Base-by-base conservation (phyloP, 1,140 invertebrate genomes). In the Drosophila miranda region DNA sequence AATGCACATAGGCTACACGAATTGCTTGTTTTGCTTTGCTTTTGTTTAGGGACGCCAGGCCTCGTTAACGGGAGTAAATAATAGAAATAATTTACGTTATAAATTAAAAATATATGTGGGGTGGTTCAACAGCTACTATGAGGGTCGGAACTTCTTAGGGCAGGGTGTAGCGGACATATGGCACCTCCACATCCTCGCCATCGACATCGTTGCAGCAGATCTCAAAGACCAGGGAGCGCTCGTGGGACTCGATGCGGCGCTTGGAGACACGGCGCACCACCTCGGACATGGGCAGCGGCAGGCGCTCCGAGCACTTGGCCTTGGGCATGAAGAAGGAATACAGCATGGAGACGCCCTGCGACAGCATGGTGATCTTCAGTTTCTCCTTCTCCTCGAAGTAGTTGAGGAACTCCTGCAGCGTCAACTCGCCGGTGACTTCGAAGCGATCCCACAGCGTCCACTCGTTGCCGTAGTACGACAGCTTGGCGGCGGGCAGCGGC, bases 381-480 rank as follows among this genome's bases (percentile, higher is more conserved):
- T 97, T 95, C 82, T 99, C 95, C 78, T 97, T 93, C 26, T 96
- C 94, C 92, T 99, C 95, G 92, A 99, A 99, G 91, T 98, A 98
- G 83, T 98, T 95, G 38, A 99, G 92, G 91, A 99, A 99, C 91
- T 99, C 95, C 80, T 96, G 93, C 16, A 99, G 92, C 0, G 98
- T 99, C 91, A 99, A 93, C 88, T 99, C 98, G 8, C 98, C 98
- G 53, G 96, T 92, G 0, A 99, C 95, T 90, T 99, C 98, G 91
- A 99, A 98, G 55, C 98, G 94, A 91, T 99, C 99, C 99, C 99
- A 99, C 8, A 99, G 92, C 0, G 98, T 99, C 95, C 98, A 99
- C 79, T 99, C 95, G 49, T 94, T 96, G 23, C 98, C 97, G 88
- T 98, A 97, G 91, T 99, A 99, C 83, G 96, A 97, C 78, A 97